Percentiles rank a stretch among this genome's conserved stretches.
phyloP scores from a whole-genome alignment of 2,113 vertebrate species.

The Bombycilla garrulus region DNA sequence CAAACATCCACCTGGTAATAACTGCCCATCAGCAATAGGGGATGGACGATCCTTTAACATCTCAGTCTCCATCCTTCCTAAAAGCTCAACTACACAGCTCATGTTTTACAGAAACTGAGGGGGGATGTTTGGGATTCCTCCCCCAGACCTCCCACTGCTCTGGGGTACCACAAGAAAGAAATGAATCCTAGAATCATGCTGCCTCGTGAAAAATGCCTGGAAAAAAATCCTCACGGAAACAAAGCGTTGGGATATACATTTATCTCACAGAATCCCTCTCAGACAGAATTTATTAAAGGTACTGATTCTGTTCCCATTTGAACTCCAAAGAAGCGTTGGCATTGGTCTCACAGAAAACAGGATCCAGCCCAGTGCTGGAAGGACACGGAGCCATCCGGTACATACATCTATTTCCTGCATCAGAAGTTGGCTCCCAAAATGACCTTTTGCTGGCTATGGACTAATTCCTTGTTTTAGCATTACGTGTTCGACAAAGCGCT shows the following conservation, averaged over 20 bases:
- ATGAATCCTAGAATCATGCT: neutral
- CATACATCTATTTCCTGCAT: neutral
- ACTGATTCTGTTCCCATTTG: conserved; percentile 1
- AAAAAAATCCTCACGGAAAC: neutral
- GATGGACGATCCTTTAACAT: neutral
- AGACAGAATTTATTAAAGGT: neutral
- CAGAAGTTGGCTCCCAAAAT: conserved; percentile 1
- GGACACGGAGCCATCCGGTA: neutral
- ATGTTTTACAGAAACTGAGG: neutral
- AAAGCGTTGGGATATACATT: neutral
- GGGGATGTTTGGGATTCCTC: neutral
- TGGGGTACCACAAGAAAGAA: neutral
- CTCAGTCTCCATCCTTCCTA: neutral
- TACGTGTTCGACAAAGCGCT: neutral
- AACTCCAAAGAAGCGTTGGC: neutral
- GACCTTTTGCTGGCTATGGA: conserved; percentile 13
- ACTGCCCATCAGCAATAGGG: neutral
- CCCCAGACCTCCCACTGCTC: neutral
- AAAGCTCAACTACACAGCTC: neutral
- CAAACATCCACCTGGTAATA: neutral
- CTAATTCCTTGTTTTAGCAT: conserved; percentile 28
- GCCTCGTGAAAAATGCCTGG: neutral
- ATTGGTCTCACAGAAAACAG: neutral
- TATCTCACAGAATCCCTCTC: neutral
- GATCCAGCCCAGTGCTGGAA: conserved; percentile 8